phyloP scores from a whole-genome alignment of 1,140 invertebrate species.

The Drosophila funebris region DNA sequence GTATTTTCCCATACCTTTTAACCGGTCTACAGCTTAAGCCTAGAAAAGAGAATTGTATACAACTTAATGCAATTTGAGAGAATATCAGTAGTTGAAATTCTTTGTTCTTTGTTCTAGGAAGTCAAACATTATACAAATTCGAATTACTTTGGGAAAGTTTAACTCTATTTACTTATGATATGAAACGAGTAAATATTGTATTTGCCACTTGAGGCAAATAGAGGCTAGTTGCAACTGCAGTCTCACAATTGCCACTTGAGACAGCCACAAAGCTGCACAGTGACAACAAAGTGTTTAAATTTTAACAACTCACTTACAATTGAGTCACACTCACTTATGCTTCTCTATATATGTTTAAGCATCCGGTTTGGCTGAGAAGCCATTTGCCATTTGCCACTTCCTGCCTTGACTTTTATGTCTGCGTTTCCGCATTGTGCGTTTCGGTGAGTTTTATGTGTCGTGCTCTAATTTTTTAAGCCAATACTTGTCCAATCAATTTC shows the following conservation, averaged over 20 bases:
- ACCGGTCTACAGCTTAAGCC: no score
- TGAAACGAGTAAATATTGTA: background rate
- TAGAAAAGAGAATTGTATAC: no score
- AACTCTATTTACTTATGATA: background rate
- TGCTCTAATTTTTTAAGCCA: slow-evolving; percentile 75
- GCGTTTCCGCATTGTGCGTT: slow-evolving; percentile 48
- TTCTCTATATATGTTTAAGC: background rate
- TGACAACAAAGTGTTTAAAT: slow-evolving; percentile 66
- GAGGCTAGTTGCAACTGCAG: background rate
- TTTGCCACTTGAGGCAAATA: background rate
- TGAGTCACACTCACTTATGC: slow-evolving; percentile 8
- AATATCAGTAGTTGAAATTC: no score
- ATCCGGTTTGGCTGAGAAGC: slow-evolving; percentile 11
- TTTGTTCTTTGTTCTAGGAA: no score
- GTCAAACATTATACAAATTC: background rate
- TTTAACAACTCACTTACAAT: slow-evolving; percentile 58
- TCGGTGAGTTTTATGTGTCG: slow-evolving; percentile 59
- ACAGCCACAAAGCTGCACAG: background rate
- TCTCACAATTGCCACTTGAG: background rate
- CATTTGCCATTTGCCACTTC: slow-evolving; percentile 59
- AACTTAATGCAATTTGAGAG: no score
- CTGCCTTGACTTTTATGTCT: slow-evolving; percentile 69
- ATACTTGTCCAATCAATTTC: slow-evolving; percentile 80
- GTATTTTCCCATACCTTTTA: no score
- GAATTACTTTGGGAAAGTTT: background rate